Conservation (phyloP, 64 coral and sea anemone genomes). For the Stichodactyla helianthus region DNA sequence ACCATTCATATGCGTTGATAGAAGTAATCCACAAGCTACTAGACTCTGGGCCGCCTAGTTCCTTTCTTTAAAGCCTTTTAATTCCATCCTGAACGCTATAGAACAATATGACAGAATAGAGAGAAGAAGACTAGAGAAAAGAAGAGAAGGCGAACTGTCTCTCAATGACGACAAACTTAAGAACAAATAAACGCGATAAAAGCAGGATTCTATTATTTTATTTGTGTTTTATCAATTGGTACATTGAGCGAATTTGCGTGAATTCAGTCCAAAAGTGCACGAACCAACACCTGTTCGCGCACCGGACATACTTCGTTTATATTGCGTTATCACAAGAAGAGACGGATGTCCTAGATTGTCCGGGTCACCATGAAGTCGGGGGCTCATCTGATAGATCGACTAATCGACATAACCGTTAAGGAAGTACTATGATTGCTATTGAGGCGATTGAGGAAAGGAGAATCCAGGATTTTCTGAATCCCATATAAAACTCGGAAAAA, state of each 20-base stretch:
- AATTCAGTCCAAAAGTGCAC: background rate
- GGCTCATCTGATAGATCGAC: conserved; percentile 1
- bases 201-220: no score
- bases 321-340: conserved; percentile 1
- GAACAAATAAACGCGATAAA: no score
- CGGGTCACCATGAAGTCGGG: background rate
- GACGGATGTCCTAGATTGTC: conserved; percentile 4
- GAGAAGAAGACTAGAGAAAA: background rate
- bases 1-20: conserved; percentile 18
- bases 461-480: background rate
- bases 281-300: background rate
- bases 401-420: background rate
- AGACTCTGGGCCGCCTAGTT: conserved; percentile 14
- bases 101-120: background rate
- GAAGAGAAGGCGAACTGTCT: background rate
- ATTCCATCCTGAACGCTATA: background rate
- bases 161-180: background rate
- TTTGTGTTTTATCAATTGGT: no score
- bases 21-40: conserved; percentile 11
- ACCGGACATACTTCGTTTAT: background rate
- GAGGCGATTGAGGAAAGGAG: background rate
- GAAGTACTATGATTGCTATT: conserved; percentile 13
- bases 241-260: background rate
- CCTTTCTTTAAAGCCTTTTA: background rate
- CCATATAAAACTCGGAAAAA: conserved; percentile 10